These are phyloP conservation scores for Zoanthus sociatus DNA, from an alignment of 92 coral and sea anemone species.

Conservation along the genomic window DNA sequence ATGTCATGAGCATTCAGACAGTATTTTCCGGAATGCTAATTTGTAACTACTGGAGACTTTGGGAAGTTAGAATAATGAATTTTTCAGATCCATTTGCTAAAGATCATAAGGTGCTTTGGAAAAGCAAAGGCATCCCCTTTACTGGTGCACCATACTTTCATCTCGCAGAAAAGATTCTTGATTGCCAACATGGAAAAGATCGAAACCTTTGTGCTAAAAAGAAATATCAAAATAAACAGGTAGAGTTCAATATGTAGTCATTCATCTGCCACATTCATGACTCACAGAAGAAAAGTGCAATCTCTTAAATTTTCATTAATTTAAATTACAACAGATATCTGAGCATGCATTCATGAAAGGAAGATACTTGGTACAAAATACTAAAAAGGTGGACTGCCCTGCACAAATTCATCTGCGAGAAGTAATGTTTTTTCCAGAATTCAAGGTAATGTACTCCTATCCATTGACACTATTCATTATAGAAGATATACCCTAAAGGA, in stretches of 20 bases:
- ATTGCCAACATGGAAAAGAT: constrained; percentile 61
- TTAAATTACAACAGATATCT: constrained; percentile 3
- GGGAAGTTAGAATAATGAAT: too few relatives aligned
- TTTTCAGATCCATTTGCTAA: constrained; percentile 23
- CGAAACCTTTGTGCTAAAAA: constrained; percentile 40
- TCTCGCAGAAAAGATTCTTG: constrained; percentile 45
- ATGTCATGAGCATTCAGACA: too few relatives aligned
- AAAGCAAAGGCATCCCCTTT: constrained; percentile 10
- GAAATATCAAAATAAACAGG: constrained; percentile 39
- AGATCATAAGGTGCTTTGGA: constrained; percentile 2
- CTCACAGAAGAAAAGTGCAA: not conserved
- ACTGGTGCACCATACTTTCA: constrained; percentile 6
- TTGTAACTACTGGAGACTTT: too few relatives aligned
- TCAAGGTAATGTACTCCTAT: constrained; percentile 18
- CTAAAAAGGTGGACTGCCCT: constrained; percentile 17
- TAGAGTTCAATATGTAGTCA: not conserved
- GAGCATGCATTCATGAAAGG: not conserved
- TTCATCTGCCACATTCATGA: not conserved
- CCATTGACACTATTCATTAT: constrained; percentile 12
- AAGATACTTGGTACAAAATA: constrained; percentile 8
- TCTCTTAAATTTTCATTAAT: not conserved
- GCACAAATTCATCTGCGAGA: constrained; percentile 41
- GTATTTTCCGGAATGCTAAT: too few relatives aligned
- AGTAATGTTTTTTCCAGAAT: not conserved
- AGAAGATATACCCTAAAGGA: not conserved